phyloP scores from a whole-genome alignment of 2,797 vertebrate species.

The Acanthopagrus latus region DNA sequence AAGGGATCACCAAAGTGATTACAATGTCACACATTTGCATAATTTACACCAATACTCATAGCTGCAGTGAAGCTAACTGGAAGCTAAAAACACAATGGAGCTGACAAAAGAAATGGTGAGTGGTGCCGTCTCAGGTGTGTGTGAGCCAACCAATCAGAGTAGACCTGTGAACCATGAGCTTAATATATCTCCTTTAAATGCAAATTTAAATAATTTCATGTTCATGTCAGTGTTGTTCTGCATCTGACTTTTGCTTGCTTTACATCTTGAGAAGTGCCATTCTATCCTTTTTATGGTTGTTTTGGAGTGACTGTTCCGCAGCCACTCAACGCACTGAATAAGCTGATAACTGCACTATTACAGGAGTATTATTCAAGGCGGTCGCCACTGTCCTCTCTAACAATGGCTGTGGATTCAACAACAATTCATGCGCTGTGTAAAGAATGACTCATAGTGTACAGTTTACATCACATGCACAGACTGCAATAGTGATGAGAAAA shows the following conservation, averaged over 20 bases:
- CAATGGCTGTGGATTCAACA: neutral
- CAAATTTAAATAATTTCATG: neutral
- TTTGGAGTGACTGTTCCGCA: neutral
- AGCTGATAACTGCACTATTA: neutral
- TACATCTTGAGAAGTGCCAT: neutral
- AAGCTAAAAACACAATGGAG: neutral
- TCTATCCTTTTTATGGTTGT: neutral
- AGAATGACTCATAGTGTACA: slow-evolving; percentile 2
- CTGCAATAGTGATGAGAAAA: neutral
- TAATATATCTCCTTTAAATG: too few species aligned
- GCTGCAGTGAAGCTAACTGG: too few species aligned
- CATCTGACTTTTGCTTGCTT: neutral
- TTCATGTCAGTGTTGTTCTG: neutral
- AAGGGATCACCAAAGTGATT: neutral
- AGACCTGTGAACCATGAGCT: too few species aligned
- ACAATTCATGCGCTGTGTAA: neutral
- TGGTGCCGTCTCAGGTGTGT: too few species aligned
- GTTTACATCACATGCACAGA: neutral
- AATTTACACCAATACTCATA: too few species aligned
- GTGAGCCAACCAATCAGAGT: too few species aligned
- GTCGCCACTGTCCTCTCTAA: neutral
- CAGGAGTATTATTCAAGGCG: neutral
- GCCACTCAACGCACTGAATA: neutral
- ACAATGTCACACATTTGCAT: too few species aligned
- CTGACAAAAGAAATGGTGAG: too few species aligned